Base-by-base conservation (phyloP, 2,888 invertebrate species). In the Stenurella melanura region DNA sequence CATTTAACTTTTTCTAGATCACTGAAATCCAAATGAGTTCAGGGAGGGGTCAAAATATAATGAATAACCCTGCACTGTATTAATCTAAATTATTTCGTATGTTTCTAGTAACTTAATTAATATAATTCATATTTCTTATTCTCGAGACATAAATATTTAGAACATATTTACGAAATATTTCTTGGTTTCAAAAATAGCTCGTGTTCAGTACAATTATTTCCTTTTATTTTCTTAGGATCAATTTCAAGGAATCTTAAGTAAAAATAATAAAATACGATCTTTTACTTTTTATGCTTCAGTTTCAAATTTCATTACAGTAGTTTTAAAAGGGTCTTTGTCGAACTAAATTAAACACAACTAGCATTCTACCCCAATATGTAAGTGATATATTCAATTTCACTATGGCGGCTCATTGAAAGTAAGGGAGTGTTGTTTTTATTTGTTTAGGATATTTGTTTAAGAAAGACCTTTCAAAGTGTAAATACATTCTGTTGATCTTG, bases 371-470 rank as follows among this genome's bases (percentile, higher is more conserved):
- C 82, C 77, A 80, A 82, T 80, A 78, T 83, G 84, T 83, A 84
- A 84, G 82, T 80, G 83, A 84, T 84, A 84, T 81, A 75, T 81
- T 79, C 80, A 80, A 83, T 83, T 85, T 79, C 79, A 81, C 70
- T 42, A 70, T 70, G 70, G 70, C 70, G 60, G 70, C 60, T 60
- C 70, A 61, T 70, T 50, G 76, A 81, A 82, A 83, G 82, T 84
- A 80, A 85, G 86, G 86, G 86, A 84, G 85, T 83, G 85, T 84
- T 85, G 84, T 84, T 85, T 85, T 85, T 86, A 86, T 87, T 87
- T 87, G 86, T 83, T 87, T 86, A 87, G 87, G 87, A 85, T 86
- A 86, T 87, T 87, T 87, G 85, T 83, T 82, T 83, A 84, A 81
- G 84, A 80, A 83, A 76, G 86, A 85, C 86, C 87, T 87, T 86